Percentiles rank a stretch among this genome's conserved stretches.
Evolutionary conservation across 2,113 vertebrate species (phyloP).

Genomic region (Nothoprocta perdicaria): DNA sequence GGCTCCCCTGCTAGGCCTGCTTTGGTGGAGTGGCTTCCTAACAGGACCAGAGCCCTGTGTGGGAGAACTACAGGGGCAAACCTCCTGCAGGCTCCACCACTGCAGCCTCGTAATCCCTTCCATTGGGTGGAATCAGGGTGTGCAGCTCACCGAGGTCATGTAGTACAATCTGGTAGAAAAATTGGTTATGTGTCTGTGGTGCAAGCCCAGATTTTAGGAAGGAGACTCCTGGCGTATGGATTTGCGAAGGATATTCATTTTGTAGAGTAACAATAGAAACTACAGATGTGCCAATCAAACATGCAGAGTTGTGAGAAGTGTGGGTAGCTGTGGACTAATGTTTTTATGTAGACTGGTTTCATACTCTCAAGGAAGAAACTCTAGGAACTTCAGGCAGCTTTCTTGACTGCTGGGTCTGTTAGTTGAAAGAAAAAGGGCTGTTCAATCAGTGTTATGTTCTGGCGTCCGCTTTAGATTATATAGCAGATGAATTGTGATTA

Average conservation of each 20-base stretch:
- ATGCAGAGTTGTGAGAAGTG: background rate
- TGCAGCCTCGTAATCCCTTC: background rate
- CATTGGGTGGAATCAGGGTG: background rate
- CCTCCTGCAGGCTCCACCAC: background rate
- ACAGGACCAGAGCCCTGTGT: background rate
- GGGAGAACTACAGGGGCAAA: too few relatives aligned
- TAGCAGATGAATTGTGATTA: background rate
- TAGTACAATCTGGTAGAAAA: background rate
- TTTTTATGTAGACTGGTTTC: background rate
- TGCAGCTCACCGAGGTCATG: background rate
- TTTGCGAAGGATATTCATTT: background rate
- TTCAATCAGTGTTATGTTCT: background rate
- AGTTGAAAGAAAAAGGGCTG: background rate
- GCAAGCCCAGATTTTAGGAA: background rate
- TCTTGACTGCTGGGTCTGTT: background rate
- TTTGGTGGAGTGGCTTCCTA: background rate
- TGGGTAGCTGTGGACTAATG: background rate
- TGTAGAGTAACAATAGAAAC: background rate
- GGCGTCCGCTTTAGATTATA: background rate
- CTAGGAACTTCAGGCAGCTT: background rate
- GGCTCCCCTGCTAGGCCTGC: background rate
- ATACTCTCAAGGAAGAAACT: background rate
- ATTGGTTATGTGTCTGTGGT: background rate
- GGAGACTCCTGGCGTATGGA: background rate
- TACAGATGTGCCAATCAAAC: background rate